Base-by-base conservation (phyloP, 2,888 invertebrate genomes). In the Chydorus sphaericus region DNA sequence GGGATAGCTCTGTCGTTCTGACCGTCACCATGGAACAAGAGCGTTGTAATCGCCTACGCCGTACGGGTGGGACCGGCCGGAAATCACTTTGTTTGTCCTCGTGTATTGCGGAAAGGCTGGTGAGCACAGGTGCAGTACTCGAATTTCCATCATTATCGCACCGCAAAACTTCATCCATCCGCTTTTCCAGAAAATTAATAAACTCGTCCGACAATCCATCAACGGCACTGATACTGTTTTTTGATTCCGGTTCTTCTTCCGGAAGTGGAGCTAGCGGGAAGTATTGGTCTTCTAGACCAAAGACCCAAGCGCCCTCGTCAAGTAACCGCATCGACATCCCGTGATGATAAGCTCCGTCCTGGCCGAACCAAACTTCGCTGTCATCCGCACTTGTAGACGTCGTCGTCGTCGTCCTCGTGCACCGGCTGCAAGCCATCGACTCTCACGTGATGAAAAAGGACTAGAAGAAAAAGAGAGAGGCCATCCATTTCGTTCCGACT, bases 271-370 rank as follows among this genome's bases (percentile, higher is more conserved):
- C 18, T 11, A 50, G 29, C 50, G 52, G 36, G 33, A 52, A 52
- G 23, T 18, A 52, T 23, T 52, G 31, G 36, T 52, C 52, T 33
- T 52, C 52, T 20, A 52, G 52, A 33, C 52, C 52, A 18, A 52
- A 52, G 26, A 52, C 36, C 52, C 52, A 52, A 33, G 36, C 33
- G 14, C 26, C 52, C 23, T 20, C 44, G 8, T 33, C 33, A 10
- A 26, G 44, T 44, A 26, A 14, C 10, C 28, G 26, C 8, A n/a
- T n/a, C n/a, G n/a, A n/a, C n/a, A n/a, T n/a, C n/a, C n/a, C n/a
- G n/a, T n/a, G 28, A 23, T 44, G 44, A 20, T 44, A 44, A 11
- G 28, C 26, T 11, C 44, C 44, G 5, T 44, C 44, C n/a, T 44
- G 26, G 14, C 44, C 44, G 28, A 44, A 44, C 44, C 44, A 44